These are phyloP conservation scores for Rhinatrema bivittatum DNA, from an alignment of 2,797 vertebrate genomes.

Conservation along the genomic window DNA sequence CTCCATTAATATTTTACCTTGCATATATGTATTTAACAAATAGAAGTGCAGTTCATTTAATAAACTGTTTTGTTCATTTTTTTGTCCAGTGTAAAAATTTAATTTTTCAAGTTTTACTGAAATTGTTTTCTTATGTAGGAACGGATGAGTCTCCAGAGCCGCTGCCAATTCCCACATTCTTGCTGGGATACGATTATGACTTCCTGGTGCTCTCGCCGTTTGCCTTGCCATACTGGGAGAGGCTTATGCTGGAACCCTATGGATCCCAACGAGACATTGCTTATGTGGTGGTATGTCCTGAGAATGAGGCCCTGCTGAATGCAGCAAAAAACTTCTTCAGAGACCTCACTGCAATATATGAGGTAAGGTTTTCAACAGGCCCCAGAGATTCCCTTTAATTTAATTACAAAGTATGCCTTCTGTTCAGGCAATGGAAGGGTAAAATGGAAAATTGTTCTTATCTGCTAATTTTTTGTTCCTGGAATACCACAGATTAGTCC, in stretches of 20 bases:
- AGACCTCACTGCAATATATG: conserved; percentile 93
- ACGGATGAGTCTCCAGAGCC: conserved; percentile 98
- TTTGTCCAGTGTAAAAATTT: no score
- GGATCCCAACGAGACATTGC: conserved; percentile 92
- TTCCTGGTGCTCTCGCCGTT: conserved; percentile 97
- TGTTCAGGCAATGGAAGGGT: no score
- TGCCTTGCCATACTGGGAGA: conserved; percentile 95
- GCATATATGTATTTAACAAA: no score
- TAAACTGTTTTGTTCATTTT: no score
- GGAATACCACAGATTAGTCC: no score
- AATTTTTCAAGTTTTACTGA: no score
- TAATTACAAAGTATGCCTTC: no score
- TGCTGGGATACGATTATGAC: conserved; percentile 95
- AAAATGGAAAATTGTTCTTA: no score
- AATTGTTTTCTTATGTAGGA: conserved; percentile 67
- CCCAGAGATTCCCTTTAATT: no score
- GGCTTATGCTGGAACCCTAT: conserved; percentile 92
- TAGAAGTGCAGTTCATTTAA: no score
- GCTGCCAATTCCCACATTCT: conserved; percentile 94
- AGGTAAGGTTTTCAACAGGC: conserved; percentile 67
- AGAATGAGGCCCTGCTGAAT: conserved; percentile 90
- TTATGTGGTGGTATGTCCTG: conserved; percentile 95
- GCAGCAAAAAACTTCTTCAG: conserved; percentile 93
- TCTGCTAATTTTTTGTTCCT: no score
- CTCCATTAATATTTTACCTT: no score